A percentile compares a stretch with the other conserved stretches of the same genome.
Conservation (phyloP, 2,797 vertebrate genomes). For the Morelia viridis region DNA sequence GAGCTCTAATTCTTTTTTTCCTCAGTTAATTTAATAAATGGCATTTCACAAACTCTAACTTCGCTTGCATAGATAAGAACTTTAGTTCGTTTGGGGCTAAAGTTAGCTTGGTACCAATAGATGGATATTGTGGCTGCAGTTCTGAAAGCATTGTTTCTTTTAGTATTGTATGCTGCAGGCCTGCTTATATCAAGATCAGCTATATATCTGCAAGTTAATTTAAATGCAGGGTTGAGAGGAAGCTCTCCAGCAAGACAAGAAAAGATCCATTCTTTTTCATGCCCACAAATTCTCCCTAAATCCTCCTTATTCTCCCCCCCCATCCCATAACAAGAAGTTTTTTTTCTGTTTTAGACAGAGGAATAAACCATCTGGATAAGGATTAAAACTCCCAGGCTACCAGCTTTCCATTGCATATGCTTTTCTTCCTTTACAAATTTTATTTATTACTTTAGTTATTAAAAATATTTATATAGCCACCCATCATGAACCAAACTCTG, state of each 20-base stretch:
- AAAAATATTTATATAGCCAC: neutral
- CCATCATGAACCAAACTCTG: neutral
- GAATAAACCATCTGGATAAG: neutral
- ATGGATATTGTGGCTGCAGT: neutral
- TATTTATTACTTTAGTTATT: neutral
- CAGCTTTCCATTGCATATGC: neutral
- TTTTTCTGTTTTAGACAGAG: neutral
- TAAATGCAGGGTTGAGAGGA: neutral
- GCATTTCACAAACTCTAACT: neutral
- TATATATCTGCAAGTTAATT: neutral
- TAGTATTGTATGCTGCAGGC: neutral
- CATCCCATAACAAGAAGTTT: neutral
- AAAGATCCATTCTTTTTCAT: neutral
- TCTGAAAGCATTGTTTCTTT: neutral
- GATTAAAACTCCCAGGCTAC: neutral
- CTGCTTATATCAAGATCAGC: neutral
- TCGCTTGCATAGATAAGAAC: neutral
- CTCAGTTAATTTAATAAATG: neutral
- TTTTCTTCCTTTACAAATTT: neutral
- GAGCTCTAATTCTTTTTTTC: neutral
- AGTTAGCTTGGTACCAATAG: neutral
- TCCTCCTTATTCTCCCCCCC: neutral
- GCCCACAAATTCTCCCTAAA: neutral
- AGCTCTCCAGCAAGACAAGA: neutral
- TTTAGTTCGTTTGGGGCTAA: neutral